These are phyloP conservation scores for Pteronotus mesoamericanus DNA, from an alignment of 2,797 vertebrate species.

Conservation along the genomic window DNA sequence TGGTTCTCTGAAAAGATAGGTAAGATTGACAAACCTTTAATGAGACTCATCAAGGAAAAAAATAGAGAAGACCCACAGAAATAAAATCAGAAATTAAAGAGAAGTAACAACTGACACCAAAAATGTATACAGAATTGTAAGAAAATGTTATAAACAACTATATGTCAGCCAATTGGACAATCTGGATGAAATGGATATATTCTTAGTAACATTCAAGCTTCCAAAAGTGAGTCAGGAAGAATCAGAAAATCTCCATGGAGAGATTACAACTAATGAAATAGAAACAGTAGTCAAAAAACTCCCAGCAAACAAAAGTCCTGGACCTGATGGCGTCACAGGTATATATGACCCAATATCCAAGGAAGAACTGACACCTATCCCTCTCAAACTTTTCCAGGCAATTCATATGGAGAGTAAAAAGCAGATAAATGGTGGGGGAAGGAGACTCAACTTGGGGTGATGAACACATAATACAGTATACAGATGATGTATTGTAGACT, in stretches of 20 bases:
- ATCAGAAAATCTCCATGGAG: background rate
- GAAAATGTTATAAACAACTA: background rate
- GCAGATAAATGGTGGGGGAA: background rate
- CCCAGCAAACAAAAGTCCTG: background rate
- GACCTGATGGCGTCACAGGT: background rate
- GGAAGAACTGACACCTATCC: background rate
- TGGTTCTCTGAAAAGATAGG: background rate
- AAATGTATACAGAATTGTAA: background rate
- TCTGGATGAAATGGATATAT: background rate
- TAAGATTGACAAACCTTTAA: background rate
- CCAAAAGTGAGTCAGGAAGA: background rate
- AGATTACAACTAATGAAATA: background rate
- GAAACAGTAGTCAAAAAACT: background rate
- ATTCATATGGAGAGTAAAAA: background rate
- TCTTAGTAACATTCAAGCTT: background rate
- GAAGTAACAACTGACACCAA: background rate
- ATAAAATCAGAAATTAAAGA: background rate
- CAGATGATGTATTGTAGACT: background rate
- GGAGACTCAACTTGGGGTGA: background rate
- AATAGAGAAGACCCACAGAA: background rate
- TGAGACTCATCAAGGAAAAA: background rate
- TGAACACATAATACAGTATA: background rate
- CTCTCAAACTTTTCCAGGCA: background rate
- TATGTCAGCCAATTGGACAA: background rate
- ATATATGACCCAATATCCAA: background rate